Evolutionary conservation across 2,113 vertebrate genomes (phyloP).

Genomic region (Bubo bubo): DNA sequence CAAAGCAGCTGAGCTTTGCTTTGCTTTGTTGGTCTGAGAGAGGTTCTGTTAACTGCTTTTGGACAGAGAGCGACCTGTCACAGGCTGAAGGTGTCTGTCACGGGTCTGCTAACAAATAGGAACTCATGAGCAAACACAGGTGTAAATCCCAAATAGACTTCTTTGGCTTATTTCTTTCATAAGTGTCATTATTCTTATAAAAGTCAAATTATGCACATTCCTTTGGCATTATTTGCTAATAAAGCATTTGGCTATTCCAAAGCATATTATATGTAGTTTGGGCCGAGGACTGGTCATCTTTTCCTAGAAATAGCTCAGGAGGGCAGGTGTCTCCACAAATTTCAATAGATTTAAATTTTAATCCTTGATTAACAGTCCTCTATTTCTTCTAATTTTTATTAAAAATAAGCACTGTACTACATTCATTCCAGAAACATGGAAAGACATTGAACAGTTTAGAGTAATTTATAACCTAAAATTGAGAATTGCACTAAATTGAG

Average conservation of each 20-base stretch:
- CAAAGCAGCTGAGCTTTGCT: not conserved
- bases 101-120: conserved; percentile 24
- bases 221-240: not conserved
- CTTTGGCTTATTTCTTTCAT: not conserved
- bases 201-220: not conserved
- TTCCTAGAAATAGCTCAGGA: not conserved
- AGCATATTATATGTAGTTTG: not conserved
- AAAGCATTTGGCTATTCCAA: not conserved
- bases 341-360: not conserved
- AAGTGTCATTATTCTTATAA: not conserved
- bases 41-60: conserved; percentile 39
- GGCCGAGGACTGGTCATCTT: not conserved
- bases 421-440: not conserved
- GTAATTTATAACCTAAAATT: not conserved
- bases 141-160: not conserved
- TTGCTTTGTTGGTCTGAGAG: not conserved
- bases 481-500: not conserved
- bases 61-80: conserved; percentile 23
- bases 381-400: not conserved
- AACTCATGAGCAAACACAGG: conserved; percentile 54
- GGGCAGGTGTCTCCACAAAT: not conserved
- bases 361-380: not conserved
- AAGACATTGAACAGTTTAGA: not conserved
- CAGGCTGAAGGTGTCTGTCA: conserved; percentile 20
- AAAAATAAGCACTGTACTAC: not conserved